Evolutionary conservation across 2,113 vertebrate genomes (phyloP).

Genomic region (Capreolus pygargus): DNA sequence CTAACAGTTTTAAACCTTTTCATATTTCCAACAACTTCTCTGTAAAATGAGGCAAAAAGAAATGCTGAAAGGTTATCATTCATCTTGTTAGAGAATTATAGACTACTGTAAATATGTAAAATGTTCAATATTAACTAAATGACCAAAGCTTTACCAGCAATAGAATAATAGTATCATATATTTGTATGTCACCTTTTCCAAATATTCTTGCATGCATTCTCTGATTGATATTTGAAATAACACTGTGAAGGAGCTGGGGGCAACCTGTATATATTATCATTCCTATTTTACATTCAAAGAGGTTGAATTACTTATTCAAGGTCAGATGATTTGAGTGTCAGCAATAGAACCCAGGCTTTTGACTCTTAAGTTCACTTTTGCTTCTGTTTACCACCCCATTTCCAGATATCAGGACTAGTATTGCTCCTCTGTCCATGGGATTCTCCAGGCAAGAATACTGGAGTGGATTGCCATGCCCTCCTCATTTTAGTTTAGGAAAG

Average conservation of each 20-base stretch:
- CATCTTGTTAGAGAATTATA: slow-evolving; percentile 38
- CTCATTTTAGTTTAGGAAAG: background rate
- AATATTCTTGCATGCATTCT: background rate
- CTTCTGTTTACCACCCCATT: background rate
- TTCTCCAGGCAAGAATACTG: background rate
- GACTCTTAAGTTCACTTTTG: background rate
- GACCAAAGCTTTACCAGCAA: slow-evolving; percentile 4
- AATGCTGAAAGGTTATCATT: background rate
- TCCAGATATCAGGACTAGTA: background rate
- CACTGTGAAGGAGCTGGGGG: background rate
- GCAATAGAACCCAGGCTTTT: background rate
- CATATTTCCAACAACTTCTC: slow-evolving; percentile 1
- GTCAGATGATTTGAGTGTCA: background rate
- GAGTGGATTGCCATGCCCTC: background rate
- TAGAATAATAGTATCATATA: background rate
- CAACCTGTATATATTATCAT: background rate
- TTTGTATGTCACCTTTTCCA: slow-evolving; percentile 20
- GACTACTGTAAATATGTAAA: slow-evolving; percentile 31
- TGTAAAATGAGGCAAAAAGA: background rate
- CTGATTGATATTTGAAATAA: slow-evolving; percentile 41
- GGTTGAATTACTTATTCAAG: background rate
- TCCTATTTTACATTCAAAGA: background rate
- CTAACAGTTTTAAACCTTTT: background rate
- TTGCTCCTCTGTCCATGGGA: background rate
- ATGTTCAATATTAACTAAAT: slow-evolving; percentile 3